These are phyloP conservation scores for Teleopsis dalmanni DNA, from an alignment of 1,140 invertebrate genomes.

Conservation along the genomic window DNA sequence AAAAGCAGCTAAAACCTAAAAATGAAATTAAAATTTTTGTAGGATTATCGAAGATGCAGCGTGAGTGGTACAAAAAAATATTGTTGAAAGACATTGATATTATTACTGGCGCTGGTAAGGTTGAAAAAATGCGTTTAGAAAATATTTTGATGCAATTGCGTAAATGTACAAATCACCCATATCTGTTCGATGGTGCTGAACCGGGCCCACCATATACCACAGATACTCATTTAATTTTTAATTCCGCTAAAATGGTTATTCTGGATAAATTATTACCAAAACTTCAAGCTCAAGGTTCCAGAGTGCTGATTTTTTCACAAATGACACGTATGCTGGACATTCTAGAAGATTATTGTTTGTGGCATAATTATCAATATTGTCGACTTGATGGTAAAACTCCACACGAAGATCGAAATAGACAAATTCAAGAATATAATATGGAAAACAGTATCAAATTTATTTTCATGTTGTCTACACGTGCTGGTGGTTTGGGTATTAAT, in stretches of 20 bases:
- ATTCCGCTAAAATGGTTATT: constrained; percentile 95
- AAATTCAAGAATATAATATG: constrained; percentile 94
- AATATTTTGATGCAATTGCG: constrained; percentile 99
- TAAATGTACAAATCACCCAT: constrained; percentile 97
- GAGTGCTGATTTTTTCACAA: constrained; percentile 96
- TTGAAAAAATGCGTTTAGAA: constrained; percentile 95
- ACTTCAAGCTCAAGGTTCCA: constrained; percentile 83
- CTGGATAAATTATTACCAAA: constrained; percentile 93
- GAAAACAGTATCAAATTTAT: constrained; percentile 90
- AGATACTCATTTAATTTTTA: constrained; percentile 91
- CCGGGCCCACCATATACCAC: constrained; percentile 98
- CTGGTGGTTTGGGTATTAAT: constrained; percentile 98
- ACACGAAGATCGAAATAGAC: constrained; percentile 91
- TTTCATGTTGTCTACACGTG: constrained; percentile 97
- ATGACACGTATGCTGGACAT: constrained; percentile 99
- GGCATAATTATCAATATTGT: constrained; percentile 89
- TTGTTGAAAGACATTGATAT: constrained; percentile 99
- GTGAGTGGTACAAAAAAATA: constrained; percentile 99
- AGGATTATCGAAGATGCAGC: constrained; percentile 96
- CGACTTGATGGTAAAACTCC: constrained; percentile 95
- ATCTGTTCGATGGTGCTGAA: constrained; percentile 97
- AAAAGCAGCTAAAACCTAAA: constrained; percentile 92
- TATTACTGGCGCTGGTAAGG: constrained; percentile 93
- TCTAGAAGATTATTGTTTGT: constrained; percentile 96
- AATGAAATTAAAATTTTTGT: constrained; percentile 95